A percentile compares a stretch with the other conserved stretches of the same genome.
These are phyloP conservation scores for Oplegnathus fasciatus DNA, from an alignment of 2,113 vertebrate species.

Conservation along the genomic window DNA sequence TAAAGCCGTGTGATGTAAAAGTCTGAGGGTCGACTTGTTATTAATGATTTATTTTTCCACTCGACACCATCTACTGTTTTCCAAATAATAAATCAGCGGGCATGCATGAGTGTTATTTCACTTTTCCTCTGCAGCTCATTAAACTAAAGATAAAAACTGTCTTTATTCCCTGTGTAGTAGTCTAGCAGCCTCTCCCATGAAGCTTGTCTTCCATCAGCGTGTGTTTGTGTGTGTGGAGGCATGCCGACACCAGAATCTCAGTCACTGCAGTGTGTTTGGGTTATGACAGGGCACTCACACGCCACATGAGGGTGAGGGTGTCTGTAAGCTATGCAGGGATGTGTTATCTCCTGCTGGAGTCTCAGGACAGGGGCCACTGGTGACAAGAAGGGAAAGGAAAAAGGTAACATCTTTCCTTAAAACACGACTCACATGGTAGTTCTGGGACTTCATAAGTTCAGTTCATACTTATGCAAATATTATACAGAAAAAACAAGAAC, in stretches of 20 bases:
- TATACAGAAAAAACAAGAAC: background rate
- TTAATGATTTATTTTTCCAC: conserved; percentile 60
- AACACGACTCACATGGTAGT: background rate
- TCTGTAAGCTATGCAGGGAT: conserved; percentile 72
- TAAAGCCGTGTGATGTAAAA: background rate
- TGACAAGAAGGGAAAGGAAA: conserved; percentile 42
- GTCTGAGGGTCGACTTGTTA: conserved; percentile 34
- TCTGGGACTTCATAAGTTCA: background rate
- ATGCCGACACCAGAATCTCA: conserved; percentile 53
- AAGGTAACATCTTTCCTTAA: conserved; percentile 5
- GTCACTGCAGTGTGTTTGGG: conserved; percentile 81
- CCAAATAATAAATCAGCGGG: conserved; percentile 5
- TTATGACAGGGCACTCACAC: conserved; percentile 79
- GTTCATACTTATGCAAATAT: background rate
- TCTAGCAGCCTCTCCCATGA: conserved; percentile 9
- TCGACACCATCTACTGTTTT: background rate
- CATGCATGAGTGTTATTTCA: background rate
- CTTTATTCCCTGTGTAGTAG: conserved; percentile 6
- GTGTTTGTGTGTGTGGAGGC: conserved; percentile 40
- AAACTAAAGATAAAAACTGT: conserved; percentile 31
- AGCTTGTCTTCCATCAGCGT: conserved; percentile 27
- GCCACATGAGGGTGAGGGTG: conserved; percentile 80
- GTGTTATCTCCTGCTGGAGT: conserved; percentile 76
- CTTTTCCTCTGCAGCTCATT: conserved; percentile 11
- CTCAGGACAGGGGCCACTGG: conserved; percentile 50